Percentiles rank a stretch among this genome's conserved stretches.
phyloP scores from a whole-genome alignment of 2,113 vertebrate genomes.

The Macroglossus sobrinus region DNA sequence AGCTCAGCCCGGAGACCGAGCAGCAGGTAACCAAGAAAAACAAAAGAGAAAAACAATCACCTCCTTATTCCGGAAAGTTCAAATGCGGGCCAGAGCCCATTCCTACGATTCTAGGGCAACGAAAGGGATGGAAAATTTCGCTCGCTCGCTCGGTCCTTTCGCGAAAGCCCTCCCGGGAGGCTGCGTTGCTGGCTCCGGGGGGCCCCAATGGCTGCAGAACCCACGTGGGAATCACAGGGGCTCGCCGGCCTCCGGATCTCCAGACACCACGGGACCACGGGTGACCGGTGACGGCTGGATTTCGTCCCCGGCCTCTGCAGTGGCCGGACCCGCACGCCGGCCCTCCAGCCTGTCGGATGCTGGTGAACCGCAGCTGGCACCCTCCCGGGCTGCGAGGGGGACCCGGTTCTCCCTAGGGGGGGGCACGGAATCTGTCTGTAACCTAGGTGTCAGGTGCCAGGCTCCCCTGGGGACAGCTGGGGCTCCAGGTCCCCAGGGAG shows the following conservation, averaged over 20 bases:
- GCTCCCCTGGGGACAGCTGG: background rate
- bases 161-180: background rate
- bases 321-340: background rate
- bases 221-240: background rate
- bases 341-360: background rate
- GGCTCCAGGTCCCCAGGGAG: background rate
- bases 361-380: background rate
- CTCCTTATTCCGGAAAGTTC: slow-evolving; percentile 40
- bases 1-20: background rate
- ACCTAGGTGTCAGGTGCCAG: background rate
- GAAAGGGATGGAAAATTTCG: slow-evolving; percentile 10
- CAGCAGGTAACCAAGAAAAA: slow-evolving; percentile 47
- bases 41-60: slow-evolving; percentile 18
- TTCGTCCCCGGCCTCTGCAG: background rate
- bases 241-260: background rate
- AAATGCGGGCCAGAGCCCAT: background rate
- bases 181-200: background rate
- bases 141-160: background rate
- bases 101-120: background rate
- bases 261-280: background rate
- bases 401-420: background rate
- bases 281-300: background rate
- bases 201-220: background rate
- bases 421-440: background rate
- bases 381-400: background rate